A percentile compares a stretch with the other conserved stretches of the same genome.
phyloP scores from a whole-genome alignment of 1,140 invertebrate species.

The Ostrea denselamellosa region DNA sequence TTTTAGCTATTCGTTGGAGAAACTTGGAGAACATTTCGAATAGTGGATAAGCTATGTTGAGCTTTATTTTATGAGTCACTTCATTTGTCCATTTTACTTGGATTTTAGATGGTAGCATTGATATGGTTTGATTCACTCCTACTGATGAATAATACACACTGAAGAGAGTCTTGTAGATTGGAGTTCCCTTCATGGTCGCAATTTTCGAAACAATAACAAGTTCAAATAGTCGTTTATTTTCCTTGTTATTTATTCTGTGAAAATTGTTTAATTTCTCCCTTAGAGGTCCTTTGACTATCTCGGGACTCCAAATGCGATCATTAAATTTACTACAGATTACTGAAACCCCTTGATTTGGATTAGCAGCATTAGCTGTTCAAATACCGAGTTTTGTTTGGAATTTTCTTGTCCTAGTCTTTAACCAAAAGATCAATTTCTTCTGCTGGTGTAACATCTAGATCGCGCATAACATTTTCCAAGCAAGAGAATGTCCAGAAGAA shows the following conservation, averaged over 20 bases:
- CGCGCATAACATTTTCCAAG: constrained; percentile 48
- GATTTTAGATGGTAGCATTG: constrained; percentile 42
- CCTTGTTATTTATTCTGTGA: constrained; percentile 53
- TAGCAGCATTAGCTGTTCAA: no score
- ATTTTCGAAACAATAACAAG: constrained; percentile 49
- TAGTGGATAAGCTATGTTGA: constrained; percentile 43
- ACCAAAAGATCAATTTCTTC: constrained; percentile 10
- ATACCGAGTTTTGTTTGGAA: no score
- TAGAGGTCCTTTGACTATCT: no score
- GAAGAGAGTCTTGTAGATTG: constrained; percentile 26
- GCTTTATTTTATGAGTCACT: constrained; percentile 17
- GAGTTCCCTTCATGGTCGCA: constrained; percentile 44
- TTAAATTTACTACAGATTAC: constrained; percentile 49
- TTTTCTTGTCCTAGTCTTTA: no score
- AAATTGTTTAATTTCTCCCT: constrained; percentile 45
- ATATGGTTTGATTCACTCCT: constrained; percentile 42
- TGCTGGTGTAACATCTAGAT: constrained; percentile 40
- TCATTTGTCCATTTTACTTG: constrained; percentile 54
- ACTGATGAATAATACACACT: constrained; percentile 42
- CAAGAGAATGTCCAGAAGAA: constrained; percentile 32
- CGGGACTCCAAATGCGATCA: constrained; percentile 42
- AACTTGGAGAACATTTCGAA: constrained; percentile 50
- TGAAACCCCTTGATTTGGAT: constrained; percentile 9
- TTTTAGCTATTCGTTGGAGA: constrained; percentile 43
- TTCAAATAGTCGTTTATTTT: constrained; percentile 54